Conservation (phyloP, 2,888 invertebrate species). For the Stratiomys singularior region DNA sequence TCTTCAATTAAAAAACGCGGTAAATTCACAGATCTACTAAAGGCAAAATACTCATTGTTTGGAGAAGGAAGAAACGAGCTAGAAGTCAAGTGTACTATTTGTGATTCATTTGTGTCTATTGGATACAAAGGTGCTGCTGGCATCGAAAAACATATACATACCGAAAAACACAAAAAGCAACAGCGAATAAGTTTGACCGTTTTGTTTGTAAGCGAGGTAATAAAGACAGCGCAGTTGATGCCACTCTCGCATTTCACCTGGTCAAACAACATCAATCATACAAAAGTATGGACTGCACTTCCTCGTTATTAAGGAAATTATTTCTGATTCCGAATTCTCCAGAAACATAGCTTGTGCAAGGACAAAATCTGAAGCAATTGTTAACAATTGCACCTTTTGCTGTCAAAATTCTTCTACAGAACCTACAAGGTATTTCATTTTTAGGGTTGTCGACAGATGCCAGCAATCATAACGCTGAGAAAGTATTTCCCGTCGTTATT, state of each 20-base stretch:
- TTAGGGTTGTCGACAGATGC: slow-evolving; percentile 3
- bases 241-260: not conserved
- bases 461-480: not conserved
- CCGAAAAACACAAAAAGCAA: too few relatives aligned
- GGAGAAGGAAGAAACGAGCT: not conserved
- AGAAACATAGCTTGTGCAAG: slow-evolving; percentile 3
- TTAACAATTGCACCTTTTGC: not conserved
- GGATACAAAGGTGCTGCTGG: not conserved
- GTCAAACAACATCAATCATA: not conserved
- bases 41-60: not conserved
- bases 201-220: too few relatives aligned
- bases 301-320: not conserved
- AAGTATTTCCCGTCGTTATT: slow-evolving; percentile 3
- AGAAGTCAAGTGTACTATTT: slow-evolving; percentile 4
- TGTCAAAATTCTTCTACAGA: not conserved
- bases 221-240: not conserved
- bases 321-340: slow-evolving; percentile 1
- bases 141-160: not conserved
- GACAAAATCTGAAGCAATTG: not conserved
- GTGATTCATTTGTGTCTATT: not conserved
- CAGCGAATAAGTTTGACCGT: too few relatives aligned
- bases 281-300: not conserved
- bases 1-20: not conserved
- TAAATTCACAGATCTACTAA: slow-evolving; percentile 11
- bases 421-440: slow-evolving; percentile 2